phyloP scores from a whole-genome alignment of 1,140 invertebrate species.

The Drosophila yakuba region DNA sequence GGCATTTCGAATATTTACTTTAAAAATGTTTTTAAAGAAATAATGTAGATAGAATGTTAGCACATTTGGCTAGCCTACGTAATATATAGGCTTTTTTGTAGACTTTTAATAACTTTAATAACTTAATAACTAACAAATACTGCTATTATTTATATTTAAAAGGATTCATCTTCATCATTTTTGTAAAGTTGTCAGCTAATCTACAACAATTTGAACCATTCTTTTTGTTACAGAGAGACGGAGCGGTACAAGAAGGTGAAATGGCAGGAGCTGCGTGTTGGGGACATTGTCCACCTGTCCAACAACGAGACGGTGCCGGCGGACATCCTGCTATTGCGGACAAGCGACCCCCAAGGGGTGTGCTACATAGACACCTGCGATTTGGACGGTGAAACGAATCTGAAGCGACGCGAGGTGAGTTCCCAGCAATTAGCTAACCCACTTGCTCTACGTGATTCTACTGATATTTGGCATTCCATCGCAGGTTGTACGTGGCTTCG shows the following conservation, averaged over 20 bases:
- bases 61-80: too few relatives aligned
- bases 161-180: too few relatives aligned
- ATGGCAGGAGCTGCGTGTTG: slow-evolving; percentile 96
- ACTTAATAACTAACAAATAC: too few relatives aligned
- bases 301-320: slow-evolving; percentile 99
- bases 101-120: neutral
- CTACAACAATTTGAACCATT: neutral
- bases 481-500: slow-evolving; percentile 85
- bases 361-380: slow-evolving; percentile 99
- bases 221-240: slow-evolving; percentile 88
- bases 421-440: neutral
- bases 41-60: neutral
- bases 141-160: neutral
- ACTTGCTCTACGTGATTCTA: slow-evolving; percentile 40
- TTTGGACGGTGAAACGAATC: slow-evolving; percentile 99
- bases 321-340: slow-evolving; percentile 95
- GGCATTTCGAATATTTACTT: slow-evolving; percentile 25
- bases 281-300: slow-evolving; percentile 97
- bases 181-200: neutral
- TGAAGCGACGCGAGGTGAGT: slow-evolving; percentile 96
- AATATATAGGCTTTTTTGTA: neutral
- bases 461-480: slow-evolving; percentile 16
- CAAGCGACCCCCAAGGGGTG: slow-evolving; percentile 96
- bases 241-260: slow-evolving; percentile 93
- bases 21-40: neutral